phyloP scores from a whole-genome alignment of 2,888 invertebrate genomes.

The Bembecia ichneumoniformis region DNA sequence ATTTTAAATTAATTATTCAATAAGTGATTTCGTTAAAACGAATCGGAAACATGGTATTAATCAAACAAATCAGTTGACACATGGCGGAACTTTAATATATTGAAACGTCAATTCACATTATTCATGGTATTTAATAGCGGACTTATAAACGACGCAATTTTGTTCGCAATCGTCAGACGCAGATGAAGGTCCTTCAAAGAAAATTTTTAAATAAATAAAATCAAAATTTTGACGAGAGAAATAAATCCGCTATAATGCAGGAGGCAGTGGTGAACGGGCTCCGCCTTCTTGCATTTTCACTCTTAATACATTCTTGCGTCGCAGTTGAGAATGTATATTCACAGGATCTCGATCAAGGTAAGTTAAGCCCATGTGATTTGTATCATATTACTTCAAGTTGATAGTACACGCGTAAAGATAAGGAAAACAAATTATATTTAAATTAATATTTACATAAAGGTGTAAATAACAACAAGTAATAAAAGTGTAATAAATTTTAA shows the following conservation, averaged over 20 bases:
- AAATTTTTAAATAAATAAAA: too few species aligned
- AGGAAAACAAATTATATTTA: too few species aligned
- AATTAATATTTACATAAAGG: too few species aligned
- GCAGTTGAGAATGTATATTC: not conserved
- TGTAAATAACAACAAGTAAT: too few species aligned
- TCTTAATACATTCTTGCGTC: not conserved
- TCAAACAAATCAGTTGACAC: not conserved
- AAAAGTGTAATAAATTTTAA: too few species aligned
- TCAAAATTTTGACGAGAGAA: too few species aligned
- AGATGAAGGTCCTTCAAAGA: not conserved
- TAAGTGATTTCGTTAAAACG: not conserved
- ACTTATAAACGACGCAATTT: not conserved
- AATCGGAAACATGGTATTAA: not conserved
- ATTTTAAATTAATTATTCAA: not conserved
- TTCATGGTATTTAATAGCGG: not conserved
- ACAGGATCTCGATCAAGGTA: not conserved
- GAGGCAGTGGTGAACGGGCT: not conserved
- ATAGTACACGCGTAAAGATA: too few species aligned
- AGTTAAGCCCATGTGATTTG: slow-evolving; percentile 5
- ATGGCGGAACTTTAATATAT: not conserved
- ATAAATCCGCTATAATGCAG: not conserved
- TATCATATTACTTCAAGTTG: slow-evolving; percentile 8
- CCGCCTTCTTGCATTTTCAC: not conserved
- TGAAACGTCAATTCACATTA: not conserved
- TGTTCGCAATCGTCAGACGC: not conserved